These are phyloP conservation scores for Pelosia muscerda DNA, from an alignment of 2,888 invertebrate genomes.

Conservation along the genomic window DNA sequence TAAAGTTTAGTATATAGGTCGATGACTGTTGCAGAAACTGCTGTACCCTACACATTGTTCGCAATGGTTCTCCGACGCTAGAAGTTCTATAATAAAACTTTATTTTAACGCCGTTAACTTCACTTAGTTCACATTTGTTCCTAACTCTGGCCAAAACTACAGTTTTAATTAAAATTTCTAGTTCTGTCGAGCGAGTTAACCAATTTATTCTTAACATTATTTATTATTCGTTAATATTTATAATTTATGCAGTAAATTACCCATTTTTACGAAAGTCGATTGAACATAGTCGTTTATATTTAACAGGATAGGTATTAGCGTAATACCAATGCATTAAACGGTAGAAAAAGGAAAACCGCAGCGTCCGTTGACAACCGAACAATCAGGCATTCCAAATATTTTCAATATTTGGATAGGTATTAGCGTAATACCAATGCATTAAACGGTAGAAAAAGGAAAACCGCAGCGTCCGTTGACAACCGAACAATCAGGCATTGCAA, in stretches of 20 bases:
- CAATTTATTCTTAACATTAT: background rate
- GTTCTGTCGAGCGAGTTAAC: background rate
- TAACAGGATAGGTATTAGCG: slow-evolving; percentile 17
- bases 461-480: slow-evolving; percentile 35
- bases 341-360: slow-evolving; percentile 36
- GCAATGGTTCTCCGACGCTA: slow-evolving; percentile 65
- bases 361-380: slow-evolving; percentile 42
- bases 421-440: slow-evolving; percentile 30
- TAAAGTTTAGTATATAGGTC: slow-evolving; percentile 46
- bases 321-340: slow-evolving; percentile 31
- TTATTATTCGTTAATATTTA: background rate
- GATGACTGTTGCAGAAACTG: slow-evolving; percentile 56
- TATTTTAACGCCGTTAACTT: slow-evolving; percentile 65
- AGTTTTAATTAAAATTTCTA: slow-evolving; percentile 62
- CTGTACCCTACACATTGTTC: slow-evolving; percentile 66
- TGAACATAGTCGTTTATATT: background rate
- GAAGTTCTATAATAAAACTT: slow-evolving; percentile 73
- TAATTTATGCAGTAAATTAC: background rate
- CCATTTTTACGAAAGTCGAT: background rate
- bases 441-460: slow-evolving; percentile 35
- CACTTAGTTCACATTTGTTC: slow-evolving; percentile 60
- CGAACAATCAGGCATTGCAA: slow-evolving; percentile 57
- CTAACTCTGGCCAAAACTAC: slow-evolving; percentile 52
- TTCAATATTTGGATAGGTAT: slow-evolving; percentile 55
- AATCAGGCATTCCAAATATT: slow-evolving; percentile 60